Conservation (phyloP, 1,140 invertebrate genomes). For the Zaprionus inermis region DNA sequence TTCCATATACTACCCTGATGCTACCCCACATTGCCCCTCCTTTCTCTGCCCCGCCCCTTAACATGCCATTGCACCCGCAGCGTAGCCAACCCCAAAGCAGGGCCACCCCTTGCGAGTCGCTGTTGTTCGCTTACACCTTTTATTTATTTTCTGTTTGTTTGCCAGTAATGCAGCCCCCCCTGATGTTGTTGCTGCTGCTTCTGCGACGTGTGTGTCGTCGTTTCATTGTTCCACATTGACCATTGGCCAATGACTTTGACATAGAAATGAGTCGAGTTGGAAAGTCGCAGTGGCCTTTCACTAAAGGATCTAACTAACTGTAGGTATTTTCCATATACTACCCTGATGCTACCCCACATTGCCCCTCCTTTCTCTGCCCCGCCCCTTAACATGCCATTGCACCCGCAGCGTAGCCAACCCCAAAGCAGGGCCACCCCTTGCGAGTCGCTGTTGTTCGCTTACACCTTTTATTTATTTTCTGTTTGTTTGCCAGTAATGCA, state of each 20-base stretch:
- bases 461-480: slow-evolving; percentile 63
- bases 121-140: slow-evolving; percentile 45
- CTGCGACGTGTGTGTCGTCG: slow-evolving; percentile 44
- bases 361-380: too few relatives aligned
- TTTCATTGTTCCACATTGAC: slow-evolving; percentile 76
- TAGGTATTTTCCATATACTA: slow-evolving; percentile 31
- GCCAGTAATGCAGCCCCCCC: slow-evolving; percentile 36
- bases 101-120: slow-evolving; percentile 11
- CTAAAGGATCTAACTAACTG: slow-evolving; percentile 21
- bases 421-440: slow-evolving; percentile 10
- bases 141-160: slow-evolving; percentile 63
- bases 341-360: not conserved
- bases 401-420: slow-evolving; percentile 7
- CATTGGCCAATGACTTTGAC: slow-evolving; percentile 74
- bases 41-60: not conserved
- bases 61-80: slow-evolving; percentile 54
- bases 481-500: slow-evolving; percentile 52
- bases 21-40: not conserved
- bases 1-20: slow-evolving; percentile 9
- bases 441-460: slow-evolving; percentile 18
- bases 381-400: slow-evolving; percentile 53
- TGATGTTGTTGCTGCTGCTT: slow-evolving; percentile 16
- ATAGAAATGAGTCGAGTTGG: slow-evolving; percentile 59
- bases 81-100: slow-evolving; percentile 5
- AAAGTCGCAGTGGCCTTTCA: slow-evolving; percentile 58